These are phyloP conservation scores for Chrysaora quinquecirrha DNA, from an alignment of 30 jellyfish, hydroid and myxozoan genomes.

Conservation along the genomic window DNA sequence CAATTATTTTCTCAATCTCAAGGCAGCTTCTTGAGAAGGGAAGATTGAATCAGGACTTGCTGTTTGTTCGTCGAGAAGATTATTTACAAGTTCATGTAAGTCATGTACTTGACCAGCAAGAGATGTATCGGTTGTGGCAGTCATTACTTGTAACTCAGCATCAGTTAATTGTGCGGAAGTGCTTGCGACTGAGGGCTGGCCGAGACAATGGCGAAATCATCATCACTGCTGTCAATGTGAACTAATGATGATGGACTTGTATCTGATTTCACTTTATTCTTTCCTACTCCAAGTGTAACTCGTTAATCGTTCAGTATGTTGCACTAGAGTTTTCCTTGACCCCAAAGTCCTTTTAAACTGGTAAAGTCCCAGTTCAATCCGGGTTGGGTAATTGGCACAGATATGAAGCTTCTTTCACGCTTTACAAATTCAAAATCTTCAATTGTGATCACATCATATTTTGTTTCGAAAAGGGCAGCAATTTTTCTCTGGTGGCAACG, in stretches of 20 bases:
- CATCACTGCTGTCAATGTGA: conserved; percentile 1
- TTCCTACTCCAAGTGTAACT: neutral
- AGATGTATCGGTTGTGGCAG: neutral
- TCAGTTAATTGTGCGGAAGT: neutral
- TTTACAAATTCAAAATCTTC: conserved; percentile 27
- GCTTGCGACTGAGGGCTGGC: neutral
- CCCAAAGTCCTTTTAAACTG: conserved; percentile 1
- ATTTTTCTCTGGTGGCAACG: neutral
- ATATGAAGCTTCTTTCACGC: conserved; percentile 30
- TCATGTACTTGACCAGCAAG: neutral
- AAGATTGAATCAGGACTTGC: neutral
- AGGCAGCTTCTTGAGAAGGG: conserved; percentile 3
- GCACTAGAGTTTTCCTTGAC: conserved; percentile 27
- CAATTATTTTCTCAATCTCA: neutral
- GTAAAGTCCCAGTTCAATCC: conserved; percentile 19
- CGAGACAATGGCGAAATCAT: neutral
- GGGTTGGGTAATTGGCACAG: conserved; percentile 30
- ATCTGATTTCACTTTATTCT: neutral
- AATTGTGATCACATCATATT: neutral
- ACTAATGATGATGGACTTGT: neutral
- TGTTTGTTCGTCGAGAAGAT: neutral
- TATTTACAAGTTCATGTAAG: neutral
- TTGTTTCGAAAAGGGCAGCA: neutral
- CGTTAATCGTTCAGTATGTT: neutral
- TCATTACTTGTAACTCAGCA: neutral